Evolutionary conservation across 35 echinoderm and acorn worm species (phyloP).

Genomic region (Heliocidaris tuberculata): DNA sequence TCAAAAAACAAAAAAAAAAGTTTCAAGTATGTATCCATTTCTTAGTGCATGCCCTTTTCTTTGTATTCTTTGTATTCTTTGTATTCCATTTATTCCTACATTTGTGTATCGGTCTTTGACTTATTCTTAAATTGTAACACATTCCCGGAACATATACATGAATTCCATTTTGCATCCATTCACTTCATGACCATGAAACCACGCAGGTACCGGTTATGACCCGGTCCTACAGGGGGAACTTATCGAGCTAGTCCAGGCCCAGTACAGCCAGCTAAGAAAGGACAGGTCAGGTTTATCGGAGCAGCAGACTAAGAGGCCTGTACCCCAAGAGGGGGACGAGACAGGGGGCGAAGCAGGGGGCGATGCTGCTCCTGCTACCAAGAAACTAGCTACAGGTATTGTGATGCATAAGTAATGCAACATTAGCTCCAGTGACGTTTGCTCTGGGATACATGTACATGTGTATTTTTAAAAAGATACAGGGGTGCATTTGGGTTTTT

Average conservation of each 20-base stretch:
- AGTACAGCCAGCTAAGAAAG: constrained; percentile 35
- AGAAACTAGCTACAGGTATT: neutral
- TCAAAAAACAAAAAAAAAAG: too few species aligned
- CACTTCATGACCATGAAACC: neutral
- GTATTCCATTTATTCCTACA: too few species aligned
- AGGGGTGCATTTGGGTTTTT: too few species aligned
- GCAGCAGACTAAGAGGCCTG: neutral
- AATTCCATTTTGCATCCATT: too few species aligned
- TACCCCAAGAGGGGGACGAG: neutral
- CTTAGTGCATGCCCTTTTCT: too few species aligned
- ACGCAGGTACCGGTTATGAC: constrained; percentile 48
- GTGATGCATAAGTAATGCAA: too few species aligned
- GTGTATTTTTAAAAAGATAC: too few species aligned
- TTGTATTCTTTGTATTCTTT: too few species aligned
- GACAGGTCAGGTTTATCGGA: neutral
- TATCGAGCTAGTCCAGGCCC: constrained; percentile 42
- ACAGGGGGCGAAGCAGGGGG: neutral
- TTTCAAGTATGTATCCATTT: too few species aligned
- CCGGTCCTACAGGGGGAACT: constrained; percentile 46
- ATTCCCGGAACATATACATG: neutral
- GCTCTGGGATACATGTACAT: too few species aligned
- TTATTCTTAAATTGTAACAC: neutral
- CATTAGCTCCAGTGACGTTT: too few species aligned
- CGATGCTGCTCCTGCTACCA: neutral
- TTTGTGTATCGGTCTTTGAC: too few species aligned